Percentiles rank a stretch among this genome's conserved stretches.
phyloP scores from a whole-genome alignment of 2,797 vertebrate genomes.

The Tapirus indicus region DNA sequence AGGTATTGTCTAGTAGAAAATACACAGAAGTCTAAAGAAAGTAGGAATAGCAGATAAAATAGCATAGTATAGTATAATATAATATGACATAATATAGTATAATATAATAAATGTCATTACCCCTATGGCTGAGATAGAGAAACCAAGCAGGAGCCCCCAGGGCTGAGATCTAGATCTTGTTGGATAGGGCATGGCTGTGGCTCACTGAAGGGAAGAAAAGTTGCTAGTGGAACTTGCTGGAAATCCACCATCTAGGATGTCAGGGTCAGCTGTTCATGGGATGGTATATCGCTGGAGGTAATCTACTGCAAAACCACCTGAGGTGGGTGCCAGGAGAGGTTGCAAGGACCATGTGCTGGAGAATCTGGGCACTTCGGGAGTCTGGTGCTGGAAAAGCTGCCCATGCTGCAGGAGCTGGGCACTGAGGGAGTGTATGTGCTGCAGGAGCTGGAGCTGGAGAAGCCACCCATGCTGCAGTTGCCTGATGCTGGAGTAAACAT shows the following conservation, averaged over 20 bases:
- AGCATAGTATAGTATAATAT: background rate
- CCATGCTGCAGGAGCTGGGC: background rate
- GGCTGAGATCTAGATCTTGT: background rate
- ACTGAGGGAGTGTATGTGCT: background rate
- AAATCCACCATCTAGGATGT: background rate
- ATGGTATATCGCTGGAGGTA: background rate
- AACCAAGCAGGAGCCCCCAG: background rate
- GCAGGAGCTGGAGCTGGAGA: background rate
- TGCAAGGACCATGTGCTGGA: accelerated
- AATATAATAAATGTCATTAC: background rate
- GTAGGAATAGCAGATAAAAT: background rate
- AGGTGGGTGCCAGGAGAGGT: too few relatives aligned
- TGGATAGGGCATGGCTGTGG: too few relatives aligned
- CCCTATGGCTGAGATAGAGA: background rate
- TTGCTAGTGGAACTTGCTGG: background rate
- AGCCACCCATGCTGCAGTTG: accelerated
- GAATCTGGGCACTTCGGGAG: too few relatives aligned
- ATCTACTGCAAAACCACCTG: too few relatives aligned
- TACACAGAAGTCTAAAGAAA: background rate
- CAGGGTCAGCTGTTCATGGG: background rate
- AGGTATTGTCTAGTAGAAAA: background rate
- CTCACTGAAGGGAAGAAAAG: background rate
- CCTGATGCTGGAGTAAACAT: background rate
- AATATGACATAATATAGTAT: background rate
- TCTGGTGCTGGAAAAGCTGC: background rate